Percentiles rank a stretch among this genome's conserved stretches.
Conservation (phyloP, 2,113 vertebrate genomes). For the Marmota monax region DNA sequence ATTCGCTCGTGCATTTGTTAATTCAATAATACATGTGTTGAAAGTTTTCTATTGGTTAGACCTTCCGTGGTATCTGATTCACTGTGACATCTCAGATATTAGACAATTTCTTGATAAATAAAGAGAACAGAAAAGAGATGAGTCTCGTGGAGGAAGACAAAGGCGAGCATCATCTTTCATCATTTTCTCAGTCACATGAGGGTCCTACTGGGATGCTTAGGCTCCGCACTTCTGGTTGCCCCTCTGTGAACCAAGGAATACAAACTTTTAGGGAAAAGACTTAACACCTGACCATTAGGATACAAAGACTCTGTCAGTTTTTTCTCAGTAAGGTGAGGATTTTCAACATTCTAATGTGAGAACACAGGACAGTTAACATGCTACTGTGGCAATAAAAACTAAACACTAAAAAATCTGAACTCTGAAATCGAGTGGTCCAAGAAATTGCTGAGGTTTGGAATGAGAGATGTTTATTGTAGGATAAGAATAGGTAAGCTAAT, state of each 20-base stretch:
- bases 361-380: background rate
- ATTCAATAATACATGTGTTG: background rate
- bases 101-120: background rate
- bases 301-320: background rate
- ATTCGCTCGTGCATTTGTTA: background rate
- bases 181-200: background rate
- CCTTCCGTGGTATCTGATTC: background rate
- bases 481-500: conserved; percentile 76
- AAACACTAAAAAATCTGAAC: conserved; percentile 29
- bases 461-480: conserved; percentile 70
- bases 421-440: conserved; percentile 60
- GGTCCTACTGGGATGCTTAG: accelerated
- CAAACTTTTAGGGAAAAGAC: background rate
- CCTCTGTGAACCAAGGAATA: background rate
- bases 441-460: conserved; percentile 69
- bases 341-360: background rate
- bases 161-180: accelerated
- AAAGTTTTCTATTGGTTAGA: background rate
- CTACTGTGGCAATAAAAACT: conserved; percentile 61
- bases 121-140: background rate
- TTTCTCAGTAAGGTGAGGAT: background rate
- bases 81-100: background rate
- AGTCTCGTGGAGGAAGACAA: background rate
- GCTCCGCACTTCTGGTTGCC: background rate
- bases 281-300: background rate